A percentile compares a stretch with the other conserved stretches of the same genome.
phyloP scores from a whole-genome alignment of 2,113 vertebrate species.

The Oreochromis spilurus region DNA sequence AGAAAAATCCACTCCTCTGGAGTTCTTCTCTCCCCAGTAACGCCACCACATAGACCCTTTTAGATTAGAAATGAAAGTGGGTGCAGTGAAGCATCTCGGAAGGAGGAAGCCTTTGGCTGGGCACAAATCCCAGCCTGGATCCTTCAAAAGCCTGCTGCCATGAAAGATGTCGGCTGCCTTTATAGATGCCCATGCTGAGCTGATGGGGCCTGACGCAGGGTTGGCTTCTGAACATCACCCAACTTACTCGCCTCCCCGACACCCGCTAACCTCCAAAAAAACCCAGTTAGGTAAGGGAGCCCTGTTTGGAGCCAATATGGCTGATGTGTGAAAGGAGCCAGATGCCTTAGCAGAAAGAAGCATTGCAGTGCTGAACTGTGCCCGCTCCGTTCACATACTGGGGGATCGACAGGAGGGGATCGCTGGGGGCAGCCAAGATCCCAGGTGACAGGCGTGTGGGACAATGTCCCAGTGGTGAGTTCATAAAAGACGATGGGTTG shows the following conservation, averaged over 20 bases:
- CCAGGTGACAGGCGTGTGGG: constrained; percentile 65
- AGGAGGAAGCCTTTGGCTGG: constrained; percentile 53
- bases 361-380: constrained; percentile 44
- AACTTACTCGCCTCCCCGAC: constrained; percentile 1
- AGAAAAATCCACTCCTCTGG: constrained; percentile 23
- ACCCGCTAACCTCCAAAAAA: constrained; percentile 25
- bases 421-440: constrained; percentile 62
- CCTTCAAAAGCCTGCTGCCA: constrained; percentile 46
- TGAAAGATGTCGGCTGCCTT: constrained; percentile 62
- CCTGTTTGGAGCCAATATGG: constrained; percentile 49
- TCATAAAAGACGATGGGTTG: constrained; percentile 63
- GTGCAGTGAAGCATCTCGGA: constrained; percentile 53
- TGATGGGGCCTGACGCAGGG: constrained; percentile 55
- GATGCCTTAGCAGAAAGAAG: constrained; percentile 60
- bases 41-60: constrained; percentile 13
- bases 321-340: constrained; percentile 66
- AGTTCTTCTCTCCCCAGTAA: constrained; percentile 13
- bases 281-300: constrained; percentile 25
- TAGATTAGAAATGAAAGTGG: constrained; percentile 57
- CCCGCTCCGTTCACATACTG: constrained; percentile 38
- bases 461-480: constrained; percentile 68
- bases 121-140: constrained; percentile 61
- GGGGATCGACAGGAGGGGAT: constrained; percentile 47
- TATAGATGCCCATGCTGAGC: constrained; percentile 54
- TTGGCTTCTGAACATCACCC: constrained; percentile 55